phyloP scores from a whole-genome alignment of 2,888 invertebrate genomes.

The Plebejus argus region DNA sequence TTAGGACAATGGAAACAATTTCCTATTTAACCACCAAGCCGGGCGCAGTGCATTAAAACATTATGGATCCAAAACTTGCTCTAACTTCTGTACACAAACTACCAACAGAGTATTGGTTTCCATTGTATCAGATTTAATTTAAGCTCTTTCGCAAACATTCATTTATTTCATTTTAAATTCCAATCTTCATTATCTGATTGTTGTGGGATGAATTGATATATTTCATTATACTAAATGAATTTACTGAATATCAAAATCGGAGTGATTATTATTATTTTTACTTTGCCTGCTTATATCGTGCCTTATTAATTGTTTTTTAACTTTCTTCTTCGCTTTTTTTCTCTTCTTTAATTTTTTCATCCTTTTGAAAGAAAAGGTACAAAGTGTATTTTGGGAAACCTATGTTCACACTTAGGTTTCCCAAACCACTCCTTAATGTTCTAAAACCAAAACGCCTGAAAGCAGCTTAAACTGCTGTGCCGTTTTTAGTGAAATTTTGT shows the following conservation, averaged over 20 bases:
- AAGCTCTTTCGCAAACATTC: conserved; percentile 35
- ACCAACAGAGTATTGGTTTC: conserved; percentile 42
- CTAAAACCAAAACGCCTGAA: no score
- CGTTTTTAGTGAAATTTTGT: no score
- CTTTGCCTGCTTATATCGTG: not conserved
- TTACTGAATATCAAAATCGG: not conserved
- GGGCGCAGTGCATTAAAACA: conserved; percentile 67
- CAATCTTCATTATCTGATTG: conserved; percentile 11
- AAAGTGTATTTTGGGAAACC: no score
- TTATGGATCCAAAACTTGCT: conserved; percentile 61
- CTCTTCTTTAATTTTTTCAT: not conserved
- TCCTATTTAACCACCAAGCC: conserved; percentile 54
- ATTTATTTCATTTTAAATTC: conserved; percentile 21
- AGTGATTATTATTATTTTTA: not conserved
- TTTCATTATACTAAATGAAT: conserved; percentile 3
- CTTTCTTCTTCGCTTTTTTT: not conserved
- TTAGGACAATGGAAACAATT: conserved; percentile 47
- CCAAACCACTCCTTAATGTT: no score
- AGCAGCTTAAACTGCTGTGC: no score
- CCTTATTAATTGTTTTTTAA: not conserved
- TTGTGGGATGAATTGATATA: not conserved
- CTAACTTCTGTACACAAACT: conserved; percentile 54
- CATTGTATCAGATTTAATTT: conserved; percentile 43
- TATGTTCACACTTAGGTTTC: no score
- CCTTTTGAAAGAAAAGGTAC: no score